phyloP scores from a whole-genome alignment of 1,140 invertebrate genomes.

The Brevipalpus yothersi region DNA sequence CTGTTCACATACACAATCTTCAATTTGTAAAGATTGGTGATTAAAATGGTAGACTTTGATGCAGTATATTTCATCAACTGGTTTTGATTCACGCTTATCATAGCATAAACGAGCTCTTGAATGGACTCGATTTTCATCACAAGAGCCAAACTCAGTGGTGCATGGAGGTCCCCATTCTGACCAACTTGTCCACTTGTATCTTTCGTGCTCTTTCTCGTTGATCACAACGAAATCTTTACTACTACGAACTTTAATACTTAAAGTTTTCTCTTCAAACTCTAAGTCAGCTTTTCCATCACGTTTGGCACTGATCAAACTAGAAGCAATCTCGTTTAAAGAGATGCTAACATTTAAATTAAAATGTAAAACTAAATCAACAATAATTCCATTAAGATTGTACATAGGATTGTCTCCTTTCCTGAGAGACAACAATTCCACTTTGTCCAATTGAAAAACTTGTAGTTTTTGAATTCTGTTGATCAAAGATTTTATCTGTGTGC shows the following conservation, averaged over 20 bases:
- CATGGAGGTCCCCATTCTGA: neutral
- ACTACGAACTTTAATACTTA: neutral
- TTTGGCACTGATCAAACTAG: neutral
- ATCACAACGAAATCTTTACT: neutral
- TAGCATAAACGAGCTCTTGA: neutral
- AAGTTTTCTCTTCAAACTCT: neutral
- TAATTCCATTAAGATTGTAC: neutral
- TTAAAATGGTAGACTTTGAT: neutral
- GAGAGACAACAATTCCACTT: neutral
- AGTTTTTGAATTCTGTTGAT: neutral
- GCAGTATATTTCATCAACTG: neutral
- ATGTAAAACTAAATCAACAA: constrained; percentile 1
- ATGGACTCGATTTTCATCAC: neutral
- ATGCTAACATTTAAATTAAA: neutral
- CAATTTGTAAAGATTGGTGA: neutral
- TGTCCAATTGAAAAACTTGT: neutral
- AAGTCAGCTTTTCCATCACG: neutral
- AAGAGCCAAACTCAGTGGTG: neutral
- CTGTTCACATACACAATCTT: neutral
- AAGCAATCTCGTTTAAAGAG: neutral
- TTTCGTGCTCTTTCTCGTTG: neutral
- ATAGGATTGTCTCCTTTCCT: neutral
- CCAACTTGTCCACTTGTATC: neutral
- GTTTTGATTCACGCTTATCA: neutral
- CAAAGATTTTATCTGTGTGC: neutral